Evolutionary conservation across 2,888 invertebrate genomes (phyloP), one percentile per base, ranked within the genome.

Genomic region (Quadroppia sp.): DNA sequence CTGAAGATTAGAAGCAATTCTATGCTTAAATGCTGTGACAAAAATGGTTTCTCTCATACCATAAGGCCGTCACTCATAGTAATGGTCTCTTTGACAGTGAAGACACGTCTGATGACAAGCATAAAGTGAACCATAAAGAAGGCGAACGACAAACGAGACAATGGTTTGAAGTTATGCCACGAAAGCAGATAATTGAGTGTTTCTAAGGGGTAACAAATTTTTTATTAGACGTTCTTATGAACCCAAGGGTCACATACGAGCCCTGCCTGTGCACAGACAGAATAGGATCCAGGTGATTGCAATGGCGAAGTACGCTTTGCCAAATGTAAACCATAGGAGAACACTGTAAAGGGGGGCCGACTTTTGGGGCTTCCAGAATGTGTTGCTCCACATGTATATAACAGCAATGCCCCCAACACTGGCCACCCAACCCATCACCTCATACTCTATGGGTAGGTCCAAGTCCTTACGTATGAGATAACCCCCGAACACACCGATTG

Each of bases 51-150:
- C n/a, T n/a, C n/a, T n/a, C 6, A 36, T 50, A 74, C 74, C 74
- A 74, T 74, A n/a, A 74, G 20, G 25, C 70, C 69, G 36, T 74
- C 61, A 36, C 70, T 70, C 74, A 74, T 74, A 53, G 70, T 15
- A 45, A 70, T 32, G 0, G 70, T 70, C 28, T 74, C 74, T 70
- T 70, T 74, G 7, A 70, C 53, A n/a, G 74, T 69, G 30, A 74
- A 74, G 0, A 74, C 70, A 23, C 74, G 74, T 36, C 70, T 70
- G 17, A 70, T 70, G 15, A 74, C 30, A n/a, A 74, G 13, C 50
- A 74, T 42, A 11, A 74, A 70, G 50, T 74, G 74, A 1, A 74
- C 53, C 74, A 74, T 74, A 70, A 74, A 74, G 45, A 70, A 74
- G 2, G 74, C 45, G 42, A 70, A 74, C 7, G 74, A 28, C 3